These are phyloP conservation scores for Hybos culiciformis DNA, from an alignment of 2,888 invertebrate species.

Conservation along the genomic window DNA sequence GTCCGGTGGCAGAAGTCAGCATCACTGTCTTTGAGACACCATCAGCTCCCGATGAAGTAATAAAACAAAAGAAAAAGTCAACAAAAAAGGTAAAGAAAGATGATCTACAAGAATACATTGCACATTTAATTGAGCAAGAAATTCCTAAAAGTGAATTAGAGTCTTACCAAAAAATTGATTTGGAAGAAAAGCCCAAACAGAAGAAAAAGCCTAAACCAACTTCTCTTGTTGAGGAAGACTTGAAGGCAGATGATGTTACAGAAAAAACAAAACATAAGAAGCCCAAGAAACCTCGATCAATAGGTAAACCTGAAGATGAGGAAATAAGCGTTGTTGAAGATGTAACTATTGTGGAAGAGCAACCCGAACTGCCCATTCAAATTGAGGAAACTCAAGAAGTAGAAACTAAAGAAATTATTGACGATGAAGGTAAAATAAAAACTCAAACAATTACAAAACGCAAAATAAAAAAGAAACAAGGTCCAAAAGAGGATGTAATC, in stretches of 20 bases:
- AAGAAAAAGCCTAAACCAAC: no score
- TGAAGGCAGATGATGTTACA: no score
- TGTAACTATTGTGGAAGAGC: no score
- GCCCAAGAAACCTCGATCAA: no score
- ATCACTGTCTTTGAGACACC: conserved; percentile 15
- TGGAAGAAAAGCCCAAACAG: no score
- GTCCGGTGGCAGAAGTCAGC: conserved; percentile 26
- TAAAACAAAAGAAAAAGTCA: conserved; percentile 17
- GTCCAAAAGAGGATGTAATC: conserved; percentile 23
- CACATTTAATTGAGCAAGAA: conserved; percentile 6
- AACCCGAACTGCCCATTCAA: background rate
- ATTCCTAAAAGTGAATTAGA: no score
- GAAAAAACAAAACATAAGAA: no score
- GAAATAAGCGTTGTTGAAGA: conserved; percentile 11
- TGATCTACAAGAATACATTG: conserved; percentile 24
- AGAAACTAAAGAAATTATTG: conserved; percentile 8
- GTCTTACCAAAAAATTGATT: no score
- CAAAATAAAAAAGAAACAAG: conserved; percentile 25
- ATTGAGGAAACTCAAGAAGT: conserved; percentile 10
- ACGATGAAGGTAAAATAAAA: conserved; percentile 16
- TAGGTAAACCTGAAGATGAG: conserved; percentile 14
- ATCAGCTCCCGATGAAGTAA: conserved; percentile 5
- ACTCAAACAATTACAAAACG: conserved; percentile 20
- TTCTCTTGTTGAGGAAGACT: no score
- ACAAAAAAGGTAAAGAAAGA: conserved; percentile 23